A percentile compares a stretch with the other conserved stretches of the same genome.
phyloP scores from a whole-genome alignment of 2,113 vertebrate genomes.

The Etheostoma cragini region DNA sequence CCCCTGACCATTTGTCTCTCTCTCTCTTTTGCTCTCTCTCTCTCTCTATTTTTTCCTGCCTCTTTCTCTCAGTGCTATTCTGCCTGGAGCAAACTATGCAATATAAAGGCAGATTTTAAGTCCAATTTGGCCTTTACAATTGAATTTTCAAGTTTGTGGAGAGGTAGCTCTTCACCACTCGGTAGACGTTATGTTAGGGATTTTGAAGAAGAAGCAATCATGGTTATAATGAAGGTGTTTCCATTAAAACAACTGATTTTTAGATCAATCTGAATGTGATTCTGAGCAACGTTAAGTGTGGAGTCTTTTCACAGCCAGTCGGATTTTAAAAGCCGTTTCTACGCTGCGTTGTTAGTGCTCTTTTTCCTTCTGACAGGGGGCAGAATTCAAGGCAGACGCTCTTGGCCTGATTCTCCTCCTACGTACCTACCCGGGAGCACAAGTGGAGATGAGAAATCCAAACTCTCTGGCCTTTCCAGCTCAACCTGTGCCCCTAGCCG shows the following conservation, averaged over 20 bases:
- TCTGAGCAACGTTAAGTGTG: neutral
- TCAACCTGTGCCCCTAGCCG: slow-evolving; percentile 17
- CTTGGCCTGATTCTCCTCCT: neutral
- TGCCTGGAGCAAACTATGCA: slow-evolving; percentile 53
- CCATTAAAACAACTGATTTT: neutral
- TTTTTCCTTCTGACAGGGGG: slow-evolving; percentile 42
- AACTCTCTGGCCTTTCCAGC: slow-evolving; percentile 17
- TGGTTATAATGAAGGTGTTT: neutral
- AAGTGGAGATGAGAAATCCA: slow-evolving; percentile 20
- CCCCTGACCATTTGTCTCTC: slow-evolving; percentile 47
- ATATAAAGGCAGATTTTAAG: slow-evolving; percentile 66
- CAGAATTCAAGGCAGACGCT: slow-evolving; percentile 40
- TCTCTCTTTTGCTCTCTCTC: slow-evolving; percentile 4
- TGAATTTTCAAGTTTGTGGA: slow-evolving; percentile 36
- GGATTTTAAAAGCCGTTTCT: slow-evolving; percentile 26
- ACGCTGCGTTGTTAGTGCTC: slow-evolving; percentile 24
- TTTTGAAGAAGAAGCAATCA: neutral
- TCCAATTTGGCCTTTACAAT: slow-evolving; percentile 61
- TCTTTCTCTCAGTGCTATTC: slow-evolving; percentile 39
- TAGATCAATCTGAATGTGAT: neutral
- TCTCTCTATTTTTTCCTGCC: slow-evolving; percentile 19
- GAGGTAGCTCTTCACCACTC: neutral
- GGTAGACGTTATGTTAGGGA: neutral
- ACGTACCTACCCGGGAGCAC: slow-evolving; percentile 12
- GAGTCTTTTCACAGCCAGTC: slow-evolving; percentile 21